Evolutionary conservation across 2,113 vertebrate species (phyloP), one percentile per base, ranked within the genome.

Genomic region (Apodemus speciosus): DNA sequence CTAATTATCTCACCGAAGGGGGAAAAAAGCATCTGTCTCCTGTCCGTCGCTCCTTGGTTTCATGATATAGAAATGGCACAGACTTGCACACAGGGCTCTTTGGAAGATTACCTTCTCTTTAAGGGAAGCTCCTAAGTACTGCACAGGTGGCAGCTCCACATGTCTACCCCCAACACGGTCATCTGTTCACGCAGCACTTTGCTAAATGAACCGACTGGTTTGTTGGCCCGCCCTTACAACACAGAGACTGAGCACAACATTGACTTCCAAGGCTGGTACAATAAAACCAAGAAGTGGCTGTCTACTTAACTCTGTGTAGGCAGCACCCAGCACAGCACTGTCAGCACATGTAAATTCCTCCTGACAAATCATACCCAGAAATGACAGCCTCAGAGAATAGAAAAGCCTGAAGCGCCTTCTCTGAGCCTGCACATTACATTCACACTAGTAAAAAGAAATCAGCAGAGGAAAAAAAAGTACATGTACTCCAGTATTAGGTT

Each of bases 91-190:
- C 84, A 60, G 46, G 58, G 49, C 75, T 89, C 92, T 94, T 43
- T 56, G 90, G 76, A 88, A 95, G 66, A 93, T 89, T 88, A 85
- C 81, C n/a, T 72, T 87, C 89, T 88, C 77, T 85, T 88, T 80
- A 66, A 80, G 58, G 75, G 66, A 85, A 53, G 43, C 62, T 73
- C 46, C 85, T 95, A 81, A 68, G 66, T 79, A 53, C 87, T 76
- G 72, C 10, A 72, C 75, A 84, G 75, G 88, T 87, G 91, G 89
- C 80, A 88, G 49, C 25, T 85, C 40, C 71, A 86, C 81, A 73
- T 73, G 23, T 66, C 79, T 76, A 25, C 30, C 30, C 72, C 6
- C 0, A 89, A 84, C 25, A 25, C 38, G 92, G 49, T 69, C 53
- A 46, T 80, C 81, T 89, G 32, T 89, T 93, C 92, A 91, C 53